Evolutionary conservation across 2,113 vertebrate genomes (phyloP).

Genomic region (Daboia siamensis): DNA sequence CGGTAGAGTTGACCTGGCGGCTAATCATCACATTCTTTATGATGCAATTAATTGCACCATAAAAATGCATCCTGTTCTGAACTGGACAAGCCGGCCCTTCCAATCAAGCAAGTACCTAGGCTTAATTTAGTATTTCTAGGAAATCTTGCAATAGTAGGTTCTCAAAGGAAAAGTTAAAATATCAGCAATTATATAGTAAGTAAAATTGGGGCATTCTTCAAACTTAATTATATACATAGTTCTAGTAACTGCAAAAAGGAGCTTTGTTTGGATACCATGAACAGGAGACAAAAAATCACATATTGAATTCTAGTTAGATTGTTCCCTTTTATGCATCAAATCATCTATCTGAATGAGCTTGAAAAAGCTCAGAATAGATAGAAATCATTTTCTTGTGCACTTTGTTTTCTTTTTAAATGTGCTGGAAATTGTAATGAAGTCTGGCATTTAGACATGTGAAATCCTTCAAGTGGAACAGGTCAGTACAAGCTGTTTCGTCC

Average conservation of each 20-base stretch:
- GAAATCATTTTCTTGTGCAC: background rate
- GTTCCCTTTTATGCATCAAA: background rate
- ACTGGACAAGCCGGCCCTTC: background rate
- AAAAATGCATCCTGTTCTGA: constrained; percentile 27
- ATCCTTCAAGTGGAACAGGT: background rate
- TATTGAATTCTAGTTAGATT: background rate
- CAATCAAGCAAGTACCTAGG: background rate
- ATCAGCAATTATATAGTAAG: background rate
- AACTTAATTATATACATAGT: background rate
- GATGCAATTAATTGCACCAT: constrained; percentile 21
- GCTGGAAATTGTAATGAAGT: background rate
- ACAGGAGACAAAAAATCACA: background rate
- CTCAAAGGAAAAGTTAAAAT: background rate
- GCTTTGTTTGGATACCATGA: background rate
- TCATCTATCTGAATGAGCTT: background rate
- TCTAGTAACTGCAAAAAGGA: constrained; percentile 12
- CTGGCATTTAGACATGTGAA: background rate
- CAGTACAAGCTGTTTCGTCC: background rate
- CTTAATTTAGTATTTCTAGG: constrained; percentile 11
- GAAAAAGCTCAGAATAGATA: background rate
- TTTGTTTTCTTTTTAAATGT: background rate
- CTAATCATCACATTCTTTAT: constrained; percentile 9
- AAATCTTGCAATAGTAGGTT: constrained; percentile 3
- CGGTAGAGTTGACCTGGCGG: background rate
- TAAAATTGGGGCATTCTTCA: constrained; percentile 20